Percentiles rank a stretch among this genome's conserved stretches.
Evolutionary conservation across 2,888 invertebrate species (phyloP).

Genomic region (Pandemis cinnamomeana): DNA sequence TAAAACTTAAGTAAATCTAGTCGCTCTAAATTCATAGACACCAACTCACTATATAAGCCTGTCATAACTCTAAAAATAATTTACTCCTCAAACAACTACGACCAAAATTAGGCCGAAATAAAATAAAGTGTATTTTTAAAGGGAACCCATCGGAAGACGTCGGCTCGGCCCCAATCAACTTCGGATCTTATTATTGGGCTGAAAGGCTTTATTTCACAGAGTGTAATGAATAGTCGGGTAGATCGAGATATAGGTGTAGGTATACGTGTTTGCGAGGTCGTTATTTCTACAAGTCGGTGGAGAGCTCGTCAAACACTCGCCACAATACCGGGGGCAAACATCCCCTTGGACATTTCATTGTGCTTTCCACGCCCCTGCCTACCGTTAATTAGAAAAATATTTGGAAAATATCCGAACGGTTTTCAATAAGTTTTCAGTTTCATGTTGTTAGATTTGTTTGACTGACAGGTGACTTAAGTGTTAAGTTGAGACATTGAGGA

Average conservation of each 20-base stretch:
- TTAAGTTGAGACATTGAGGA: neutral
- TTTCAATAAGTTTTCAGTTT: neutral
- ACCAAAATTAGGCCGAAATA: slow-evolving; percentile 31
- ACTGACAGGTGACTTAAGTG: neutral
- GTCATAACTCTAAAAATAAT: slow-evolving; percentile 13
- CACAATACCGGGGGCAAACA: slow-evolving; percentile 37
- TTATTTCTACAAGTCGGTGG: slow-evolving; percentile 41
- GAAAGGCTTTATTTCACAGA: slow-evolving; percentile 4
- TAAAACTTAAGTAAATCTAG: neutral
- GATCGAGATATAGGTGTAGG: slow-evolving; percentile 14
- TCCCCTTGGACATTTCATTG: slow-evolving; percentile 28
- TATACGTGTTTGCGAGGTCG: slow-evolving; percentile 34
- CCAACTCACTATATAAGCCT: neutral
- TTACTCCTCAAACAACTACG: slow-evolving; percentile 7
- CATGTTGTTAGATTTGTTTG: neutral
- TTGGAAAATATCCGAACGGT: slow-evolving; percentile 5
- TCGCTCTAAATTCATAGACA: neutral
- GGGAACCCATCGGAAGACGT: slow-evolving; percentile 8
- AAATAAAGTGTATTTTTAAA: slow-evolving; percentile 35
- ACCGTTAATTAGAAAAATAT: slow-evolving; percentile 26
- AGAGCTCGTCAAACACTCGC: slow-evolving; percentile 40
- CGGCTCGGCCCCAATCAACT: neutral
- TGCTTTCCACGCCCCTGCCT: slow-evolving; percentile 23
- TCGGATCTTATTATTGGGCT: slow-evolving; percentile 7
- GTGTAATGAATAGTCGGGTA: slow-evolving; percentile 3